Evolutionary conservation across 2,888 invertebrate species (phyloP).

Genomic region (Perizoma affinitatum): DNA sequence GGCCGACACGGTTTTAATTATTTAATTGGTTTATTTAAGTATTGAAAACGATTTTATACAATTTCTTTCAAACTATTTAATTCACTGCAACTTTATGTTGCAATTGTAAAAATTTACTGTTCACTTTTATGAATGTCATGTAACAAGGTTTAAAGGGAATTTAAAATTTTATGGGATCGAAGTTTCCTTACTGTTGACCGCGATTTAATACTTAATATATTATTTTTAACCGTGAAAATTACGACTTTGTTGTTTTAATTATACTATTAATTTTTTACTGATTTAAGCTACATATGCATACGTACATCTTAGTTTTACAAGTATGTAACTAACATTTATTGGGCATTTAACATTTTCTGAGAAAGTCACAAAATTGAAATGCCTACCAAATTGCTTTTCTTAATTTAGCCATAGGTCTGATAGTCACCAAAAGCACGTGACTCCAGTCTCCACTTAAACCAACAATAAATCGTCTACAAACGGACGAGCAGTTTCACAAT

Average conservation of each 20-base stretch:
- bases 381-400: slow-evolving; percentile 36
- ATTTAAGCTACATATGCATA: not conserved
- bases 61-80: slow-evolving; percentile 53
- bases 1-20: too few relatives aligned
- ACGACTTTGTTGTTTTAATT: not conserved
- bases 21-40: too few relatives aligned
- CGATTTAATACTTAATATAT: slow-evolving; percentile 20
- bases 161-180: slow-evolving; percentile 60
- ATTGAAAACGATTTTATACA: too few relatives aligned
- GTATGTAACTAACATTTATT: too few relatives aligned
- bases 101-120: slow-evolving; percentile 64
- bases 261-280: not conserved
- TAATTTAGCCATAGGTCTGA: slow-evolving; percentile 37
- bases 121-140: slow-evolving; percentile 53
- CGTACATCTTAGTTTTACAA: slow-evolving; percentile 1
- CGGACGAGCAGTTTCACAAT: slow-evolving; percentile 73
- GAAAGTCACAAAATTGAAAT: slow-evolving; percentile 27
- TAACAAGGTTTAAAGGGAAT: slow-evolving; percentile 52
- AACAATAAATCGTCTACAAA: slow-evolving; percentile 72
- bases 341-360: slow-evolving; percentile 7
- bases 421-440: slow-evolving; percentile 48
- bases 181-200: slow-evolving; percentile 50
- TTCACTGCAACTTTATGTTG: slow-evolving; percentile 57
- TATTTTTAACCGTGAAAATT: slow-evolving; percentile 16
- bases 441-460: slow-evolving; percentile 45